Evolutionary conservation across 2,797 vertebrate genomes (phyloP).

Genomic region (Austrolebias charrua): DNA sequence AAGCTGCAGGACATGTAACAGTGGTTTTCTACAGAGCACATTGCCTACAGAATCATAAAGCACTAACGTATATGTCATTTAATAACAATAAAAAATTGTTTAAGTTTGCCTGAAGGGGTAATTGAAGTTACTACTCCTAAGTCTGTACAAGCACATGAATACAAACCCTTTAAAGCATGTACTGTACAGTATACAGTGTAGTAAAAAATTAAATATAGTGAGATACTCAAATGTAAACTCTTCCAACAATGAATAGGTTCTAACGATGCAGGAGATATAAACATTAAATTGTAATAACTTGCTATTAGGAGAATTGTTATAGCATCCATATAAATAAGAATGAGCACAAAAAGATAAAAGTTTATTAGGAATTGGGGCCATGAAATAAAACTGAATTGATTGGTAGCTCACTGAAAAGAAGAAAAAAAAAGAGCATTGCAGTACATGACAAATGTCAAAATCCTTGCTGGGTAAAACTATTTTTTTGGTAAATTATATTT

Average conservation of each 20-base stretch:
- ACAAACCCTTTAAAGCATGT: constrained; percentile 54
- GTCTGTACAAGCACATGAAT: constrained; percentile 59
- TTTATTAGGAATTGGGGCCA: background rate
- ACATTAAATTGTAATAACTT: constrained; percentile 39
- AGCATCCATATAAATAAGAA: constrained; percentile 22
- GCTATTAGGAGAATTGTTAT: constrained; percentile 18
- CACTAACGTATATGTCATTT: constrained; percentile 74
- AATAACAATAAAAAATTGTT: constrained; percentile 71
- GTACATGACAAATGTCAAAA: too few species aligned
- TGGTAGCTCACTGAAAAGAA: too few species aligned
- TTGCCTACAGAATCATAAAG: constrained; percentile 77
- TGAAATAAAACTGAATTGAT: too few species aligned
- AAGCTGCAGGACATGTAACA: constrained; percentile 63
- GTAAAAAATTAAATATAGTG: constrained; percentile 50
- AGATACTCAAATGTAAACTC: constrained; percentile 47
- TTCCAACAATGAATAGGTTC: constrained; percentile 38
- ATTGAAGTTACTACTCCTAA: constrained; percentile 63
- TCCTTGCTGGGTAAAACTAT: too few species aligned
- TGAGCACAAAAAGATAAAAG: background rate
- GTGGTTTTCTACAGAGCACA: constrained; percentile 60
- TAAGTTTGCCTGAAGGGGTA: constrained; percentile 65
- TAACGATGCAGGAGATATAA: constrained; percentile 23
- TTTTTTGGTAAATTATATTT: too few species aligned
- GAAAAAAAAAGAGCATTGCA: background rate
- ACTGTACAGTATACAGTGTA: too few species aligned